Conservation (phyloP, 2,113 vertebrate genomes). For the Stigmatopora argus region DNA sequence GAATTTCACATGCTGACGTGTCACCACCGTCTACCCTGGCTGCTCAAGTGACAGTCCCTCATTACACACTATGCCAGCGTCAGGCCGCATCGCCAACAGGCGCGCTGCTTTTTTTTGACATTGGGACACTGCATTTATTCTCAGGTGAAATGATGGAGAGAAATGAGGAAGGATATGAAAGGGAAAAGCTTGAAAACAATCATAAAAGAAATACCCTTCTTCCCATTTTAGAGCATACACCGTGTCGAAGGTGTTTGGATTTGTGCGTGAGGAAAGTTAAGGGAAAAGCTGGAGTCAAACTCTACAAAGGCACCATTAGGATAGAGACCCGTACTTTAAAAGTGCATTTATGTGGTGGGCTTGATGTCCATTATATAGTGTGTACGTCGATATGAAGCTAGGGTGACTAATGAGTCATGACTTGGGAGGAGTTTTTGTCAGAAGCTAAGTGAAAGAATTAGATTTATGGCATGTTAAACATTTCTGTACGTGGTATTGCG, state of each 20-base stretch:
- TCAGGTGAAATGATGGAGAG: slow-evolving; percentile 17
- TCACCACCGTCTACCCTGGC: slow-evolving; percentile 56
- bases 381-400: not conserved
- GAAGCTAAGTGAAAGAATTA: not conserved
- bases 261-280: slow-evolving; percentile 3
- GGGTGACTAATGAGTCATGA: not conserved
- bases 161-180: slow-evolving; percentile 19
- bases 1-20: slow-evolving; percentile 61
- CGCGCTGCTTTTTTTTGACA: slow-evolving; percentile 58
- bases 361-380: not conserved
- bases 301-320: not conserved
- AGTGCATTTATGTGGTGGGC: not conserved
- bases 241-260: slow-evolving; percentile 14
- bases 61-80: slow-evolving; percentile 60
- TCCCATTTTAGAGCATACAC: slow-evolving; percentile 6
- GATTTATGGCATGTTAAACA: not conserved
- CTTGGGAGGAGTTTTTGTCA: not conserved
- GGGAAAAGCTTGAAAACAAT: slow-evolving; percentile 16
- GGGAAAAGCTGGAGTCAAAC: slow-evolving; percentile 1
- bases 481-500: not conserved
- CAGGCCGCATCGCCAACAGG: slow-evolving; percentile 44
- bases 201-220: slow-evolving; percentile 18
- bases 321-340: not conserved
- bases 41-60: slow-evolving; percentile 58
- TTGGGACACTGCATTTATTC: slow-evolving; percentile 43